Evolutionary conservation across 2,113 vertebrate species (phyloP), one percentile per base, ranked within the genome.

Genomic region (Pedionomus torquatus): DNA sequence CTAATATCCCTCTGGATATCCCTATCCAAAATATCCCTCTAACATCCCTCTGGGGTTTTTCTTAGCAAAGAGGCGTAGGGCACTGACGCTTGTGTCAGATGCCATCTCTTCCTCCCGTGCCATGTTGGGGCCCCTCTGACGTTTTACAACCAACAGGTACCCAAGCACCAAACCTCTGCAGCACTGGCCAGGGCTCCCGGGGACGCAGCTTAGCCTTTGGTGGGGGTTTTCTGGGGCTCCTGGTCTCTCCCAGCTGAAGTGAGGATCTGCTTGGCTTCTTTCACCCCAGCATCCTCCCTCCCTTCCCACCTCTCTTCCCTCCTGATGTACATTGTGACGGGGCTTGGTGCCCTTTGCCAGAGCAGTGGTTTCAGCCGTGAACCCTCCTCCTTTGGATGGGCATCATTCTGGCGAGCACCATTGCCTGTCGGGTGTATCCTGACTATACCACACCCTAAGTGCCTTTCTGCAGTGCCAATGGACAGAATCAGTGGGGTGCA

Each of bases 161-260:
- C 95, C 92, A 1, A 95, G 97, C 96, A 98, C 97, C 97, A 97
- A 97, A 96, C 94, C 93, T 94, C 93, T 23, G 8, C 80, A 71
- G 83, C 0, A 16, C 87, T 94, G 92, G 72, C 70, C 80, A 63
- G 92, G 83, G 93, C 74, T 92, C 49, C 69, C 7, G 64, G 72
- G 57, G 76, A 8, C 0, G 30, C 89, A 96, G 63, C 60, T 90
- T 78, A 92, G 76, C 48, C 65, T 94, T 94, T 82, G 46, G 70
- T 88, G 88, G 92, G 91, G 54, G 65, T 83, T 95, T 95, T 71
- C 68, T 87, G 87, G 83, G 75, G 71, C 74, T 93, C 89, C 87
- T 69, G 65, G 51, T 78, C 76, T 83, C 75, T 93, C 66, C 76
- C 83, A 77, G 92, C 93, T 94, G 43, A 87, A 74, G 71, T 69